phyloP scores from a whole-genome alignment of 37 sponge, comb jelly and placozoan species.

The Beroe ovata region DNA sequence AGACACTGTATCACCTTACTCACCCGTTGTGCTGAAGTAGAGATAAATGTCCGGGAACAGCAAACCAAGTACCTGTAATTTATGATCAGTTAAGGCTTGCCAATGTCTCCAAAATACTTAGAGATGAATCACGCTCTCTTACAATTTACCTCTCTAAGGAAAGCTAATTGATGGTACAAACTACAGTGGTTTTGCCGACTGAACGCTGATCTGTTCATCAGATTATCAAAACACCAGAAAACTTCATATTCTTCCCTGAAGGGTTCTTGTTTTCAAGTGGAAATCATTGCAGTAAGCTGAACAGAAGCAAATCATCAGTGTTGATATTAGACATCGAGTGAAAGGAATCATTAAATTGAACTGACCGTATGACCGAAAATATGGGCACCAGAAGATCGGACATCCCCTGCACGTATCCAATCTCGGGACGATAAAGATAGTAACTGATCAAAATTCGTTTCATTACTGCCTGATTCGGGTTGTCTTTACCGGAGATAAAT shows the following conservation, averaged over 20 bases:
- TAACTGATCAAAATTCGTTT: slow-evolving; percentile 55
- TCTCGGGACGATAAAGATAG: slow-evolving; percentile 56
- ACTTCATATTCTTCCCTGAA: slow-evolving; percentile 40
- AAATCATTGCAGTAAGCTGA: no score
- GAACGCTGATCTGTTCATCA: slow-evolving; percentile 63
- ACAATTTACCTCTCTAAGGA: slow-evolving; percentile 26
- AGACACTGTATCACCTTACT: no score
- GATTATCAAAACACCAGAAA: slow-evolving; percentile 51
- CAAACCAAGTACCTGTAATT: slow-evolving; percentile 49
- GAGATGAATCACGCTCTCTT: no score
- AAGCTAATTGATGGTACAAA: slow-evolving; percentile 40
- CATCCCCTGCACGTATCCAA: slow-evolving; percentile 69
- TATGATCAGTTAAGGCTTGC: no score
- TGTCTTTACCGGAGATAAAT: slow-evolving; percentile 39
- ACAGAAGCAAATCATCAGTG: no score
- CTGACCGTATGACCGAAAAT: slow-evolving; percentile 22
- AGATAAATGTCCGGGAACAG: slow-evolving; percentile 27
- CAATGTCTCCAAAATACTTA: no score
- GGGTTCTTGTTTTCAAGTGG: no score
- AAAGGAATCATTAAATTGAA: no score
- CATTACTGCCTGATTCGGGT: slow-evolving; percentile 14
- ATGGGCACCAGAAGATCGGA: slow-evolving; percentile 67
- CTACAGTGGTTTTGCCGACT: neutral
- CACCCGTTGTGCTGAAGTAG: slow-evolving; percentile 63
- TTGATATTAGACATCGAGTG: no score